phyloP scores from a whole-genome alignment of 2,888 invertebrate genomes.

The Epicampocera succincta region DNA sequence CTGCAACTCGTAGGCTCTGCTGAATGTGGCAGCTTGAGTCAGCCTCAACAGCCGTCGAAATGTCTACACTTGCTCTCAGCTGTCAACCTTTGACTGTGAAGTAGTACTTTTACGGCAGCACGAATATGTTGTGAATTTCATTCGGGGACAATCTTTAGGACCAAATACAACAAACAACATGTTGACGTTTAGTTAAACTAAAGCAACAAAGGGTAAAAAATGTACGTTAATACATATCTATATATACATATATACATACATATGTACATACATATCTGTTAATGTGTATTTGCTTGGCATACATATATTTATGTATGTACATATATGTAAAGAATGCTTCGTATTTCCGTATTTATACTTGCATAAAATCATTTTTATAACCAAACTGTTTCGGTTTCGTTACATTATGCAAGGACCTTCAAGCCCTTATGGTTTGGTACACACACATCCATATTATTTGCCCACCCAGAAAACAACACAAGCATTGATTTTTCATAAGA shows the following conservation, averaged over 20 bases:
- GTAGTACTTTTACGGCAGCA: no score
- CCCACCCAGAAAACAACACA: constrained; percentile 12
- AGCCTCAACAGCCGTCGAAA: no score
- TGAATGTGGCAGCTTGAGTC: no score
- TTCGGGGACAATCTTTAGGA: constrained; percentile 3
- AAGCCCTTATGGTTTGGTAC: neutral
- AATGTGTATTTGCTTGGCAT: neutral
- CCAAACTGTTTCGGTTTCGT: constrained; percentile 24
- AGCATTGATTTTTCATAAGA: no score
- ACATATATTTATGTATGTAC: neutral
- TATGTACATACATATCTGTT: neutral
- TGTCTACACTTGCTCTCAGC: no score
- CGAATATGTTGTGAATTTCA: constrained; percentile 24
- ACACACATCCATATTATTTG: neutral
- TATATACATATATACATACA: neutral
- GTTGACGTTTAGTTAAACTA: constrained; percentile 16
- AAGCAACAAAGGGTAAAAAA: constrained; percentile 41
- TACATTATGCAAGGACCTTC: constrained; percentile 37
- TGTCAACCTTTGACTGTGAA: no score
- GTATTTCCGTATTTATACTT: neutral
- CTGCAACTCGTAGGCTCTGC: no score
- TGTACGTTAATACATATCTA: neutral
- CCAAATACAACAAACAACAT: constrained; percentile 7
- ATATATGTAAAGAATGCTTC: constrained; percentile 39
- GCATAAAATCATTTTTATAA: constrained; percentile 2